A percentile compares a stretch with the other conserved stretches of the same genome.
These are phyloP conservation scores for Desoria tigrina DNA, from an alignment of 2,888 invertebrate species.

Conservation along the genomic window DNA sequence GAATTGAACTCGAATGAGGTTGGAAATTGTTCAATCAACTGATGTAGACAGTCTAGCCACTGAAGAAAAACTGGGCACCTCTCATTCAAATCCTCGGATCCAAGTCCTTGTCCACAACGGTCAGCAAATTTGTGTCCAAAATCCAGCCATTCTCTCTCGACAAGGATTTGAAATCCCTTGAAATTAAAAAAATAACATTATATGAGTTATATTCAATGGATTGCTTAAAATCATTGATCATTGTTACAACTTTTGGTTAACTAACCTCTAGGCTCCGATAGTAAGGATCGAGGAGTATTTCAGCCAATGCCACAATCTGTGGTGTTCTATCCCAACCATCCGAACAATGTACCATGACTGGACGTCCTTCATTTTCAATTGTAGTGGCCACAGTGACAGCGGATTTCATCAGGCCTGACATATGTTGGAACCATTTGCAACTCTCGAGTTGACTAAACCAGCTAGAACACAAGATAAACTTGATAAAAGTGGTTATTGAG, in stretches of 20 bases:
- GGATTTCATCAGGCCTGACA: constrained; percentile 79
- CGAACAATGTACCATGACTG: constrained; percentile 95
- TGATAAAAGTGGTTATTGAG: too few species aligned
- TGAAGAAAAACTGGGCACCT: constrained; percentile 96
- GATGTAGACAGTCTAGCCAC: constrained; percentile 96
- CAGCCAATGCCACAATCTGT: constrained; percentile 90
- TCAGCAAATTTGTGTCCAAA: constrained; percentile 99
- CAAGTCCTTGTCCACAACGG: constrained; percentile 71
- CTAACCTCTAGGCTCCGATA: constrained; percentile 84
- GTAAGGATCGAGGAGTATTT: constrained; percentile 88
- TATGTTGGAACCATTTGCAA: constrained; percentile 88
- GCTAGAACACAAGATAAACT: constrained; percentile 63
- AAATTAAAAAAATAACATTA: too few species aligned
- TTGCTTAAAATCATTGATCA: background rate
- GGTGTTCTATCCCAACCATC: constrained; percentile 99
- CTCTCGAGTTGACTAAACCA: constrained; percentile 87
- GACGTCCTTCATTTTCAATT: constrained; percentile 76
- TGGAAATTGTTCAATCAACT: constrained; percentile 82
- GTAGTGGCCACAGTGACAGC: constrained; percentile 78
- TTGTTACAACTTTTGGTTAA: too few species aligned
- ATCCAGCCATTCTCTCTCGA: constrained; percentile 95
- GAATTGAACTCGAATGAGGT: constrained; percentile 94
- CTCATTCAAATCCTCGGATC: constrained; percentile 87
- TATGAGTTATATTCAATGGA: background rate
- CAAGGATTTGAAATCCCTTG: constrained; percentile 90